phyloP scores from a whole-genome alignment of 92 coral and sea anemone species.

The Palythoa caribaeorum region DNA sequence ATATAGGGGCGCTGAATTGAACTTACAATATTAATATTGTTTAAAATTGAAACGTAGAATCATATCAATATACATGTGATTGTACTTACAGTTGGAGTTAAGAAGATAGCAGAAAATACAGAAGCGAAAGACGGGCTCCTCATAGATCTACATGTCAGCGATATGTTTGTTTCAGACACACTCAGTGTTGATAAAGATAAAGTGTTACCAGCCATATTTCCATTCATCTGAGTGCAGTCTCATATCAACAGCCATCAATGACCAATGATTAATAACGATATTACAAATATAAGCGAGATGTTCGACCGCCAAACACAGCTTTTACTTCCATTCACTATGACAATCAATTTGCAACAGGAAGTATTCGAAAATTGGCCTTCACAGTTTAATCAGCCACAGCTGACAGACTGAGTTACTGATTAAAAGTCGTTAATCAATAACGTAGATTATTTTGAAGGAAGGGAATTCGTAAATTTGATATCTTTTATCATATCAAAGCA shows the following conservation, averaged over 20 bases:
- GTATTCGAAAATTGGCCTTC: constrained; percentile 24
- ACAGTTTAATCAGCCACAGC: background rate
- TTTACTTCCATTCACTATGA: background rate
- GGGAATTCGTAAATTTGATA: constrained; percentile 40
- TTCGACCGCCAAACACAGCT: background rate
- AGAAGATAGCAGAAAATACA: constrained; percentile 23
- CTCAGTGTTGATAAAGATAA: background rate
- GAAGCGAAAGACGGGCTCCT: constrained; percentile 9
- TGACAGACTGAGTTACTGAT: background rate
- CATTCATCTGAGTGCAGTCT: background rate
- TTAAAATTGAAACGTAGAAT: too few species aligned
- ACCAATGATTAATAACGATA: background rate
- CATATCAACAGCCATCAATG: constrained; percentile 7
- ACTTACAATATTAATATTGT: too few species aligned
- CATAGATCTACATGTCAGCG: background rate
- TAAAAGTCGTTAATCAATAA: constrained; percentile 38
- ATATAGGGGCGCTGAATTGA: too few species aligned
- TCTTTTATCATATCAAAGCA: constrained; percentile 13
- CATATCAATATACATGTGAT: background rate
- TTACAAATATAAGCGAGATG: background rate
- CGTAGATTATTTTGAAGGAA: background rate
- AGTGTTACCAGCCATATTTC: constrained; percentile 4
- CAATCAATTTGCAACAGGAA: constrained; percentile 3
- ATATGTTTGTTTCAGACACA: background rate
- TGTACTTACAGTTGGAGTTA: constrained; percentile 43